A percentile compares a stretch with the other conserved stretches of the same genome.
Evolutionary conservation across 2,797 vertebrate species (phyloP).

Genomic region (Rhabdophis nuchalis): DNA sequence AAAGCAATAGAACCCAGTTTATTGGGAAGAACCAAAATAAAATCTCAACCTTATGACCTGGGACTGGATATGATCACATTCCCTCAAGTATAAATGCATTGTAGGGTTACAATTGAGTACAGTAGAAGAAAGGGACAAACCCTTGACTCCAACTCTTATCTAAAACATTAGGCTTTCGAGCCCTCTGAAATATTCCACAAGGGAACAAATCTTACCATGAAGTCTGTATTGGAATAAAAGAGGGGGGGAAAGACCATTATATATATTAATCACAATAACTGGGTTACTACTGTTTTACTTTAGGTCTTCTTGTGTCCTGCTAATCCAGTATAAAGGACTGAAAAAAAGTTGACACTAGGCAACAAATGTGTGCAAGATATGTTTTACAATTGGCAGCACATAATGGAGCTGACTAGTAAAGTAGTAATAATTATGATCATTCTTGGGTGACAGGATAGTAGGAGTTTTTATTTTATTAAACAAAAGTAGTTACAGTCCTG

Average conservation of each 20-base stretch:
- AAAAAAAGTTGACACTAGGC: conserved; percentile 32
- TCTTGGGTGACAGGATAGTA: conserved; percentile 22
- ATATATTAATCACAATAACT: neutral
- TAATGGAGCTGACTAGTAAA: conserved; percentile 36
- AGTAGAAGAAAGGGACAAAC: neutral
- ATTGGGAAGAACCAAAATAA: neutral
- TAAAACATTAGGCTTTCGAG: neutral
- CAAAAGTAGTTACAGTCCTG: conserved; percentile 3
- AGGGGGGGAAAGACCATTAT: neutral
- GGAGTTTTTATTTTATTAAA: conserved; percentile 41
- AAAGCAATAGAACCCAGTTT: neutral
- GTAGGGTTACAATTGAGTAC: neutral
- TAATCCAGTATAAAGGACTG: conserved; percentile 21
- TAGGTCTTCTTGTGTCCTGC: conserved; percentile 27
- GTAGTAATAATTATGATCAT: conserved; percentile 20
- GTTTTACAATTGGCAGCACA: conserved; percentile 33
- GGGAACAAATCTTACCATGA: neutral
- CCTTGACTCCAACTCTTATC: neutral
- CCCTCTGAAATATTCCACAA: neutral
- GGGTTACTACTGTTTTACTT: conserved; percentile 32
- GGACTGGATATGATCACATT: neutral
- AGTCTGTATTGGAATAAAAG: neutral
- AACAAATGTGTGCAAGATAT: conserved; percentile 7
- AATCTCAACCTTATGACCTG: neutral
- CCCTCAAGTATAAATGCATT: neutral